Base-by-base conservation (phyloP, 2,888 invertebrate species). In the Cosmia pyralina region DNA sequence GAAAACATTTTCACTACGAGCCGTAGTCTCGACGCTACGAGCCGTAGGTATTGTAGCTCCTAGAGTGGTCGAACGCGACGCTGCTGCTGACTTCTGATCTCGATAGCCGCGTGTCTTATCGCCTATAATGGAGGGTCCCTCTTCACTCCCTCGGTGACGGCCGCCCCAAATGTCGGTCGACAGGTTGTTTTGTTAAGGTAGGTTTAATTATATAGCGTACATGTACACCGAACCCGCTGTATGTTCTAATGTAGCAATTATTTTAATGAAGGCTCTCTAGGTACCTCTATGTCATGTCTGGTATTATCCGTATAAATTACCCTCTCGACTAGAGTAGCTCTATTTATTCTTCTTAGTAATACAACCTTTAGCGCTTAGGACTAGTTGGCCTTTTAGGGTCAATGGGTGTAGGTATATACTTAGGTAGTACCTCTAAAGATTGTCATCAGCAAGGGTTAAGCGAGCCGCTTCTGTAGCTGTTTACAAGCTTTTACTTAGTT, bases 71-170 rank as follows among this genome's bases (percentile, higher is more conserved):
- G 50, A 63, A 50, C 73, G 38, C 44, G 65, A 50, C 19, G 69
- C 57, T 68, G 72, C 85, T 68, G 72, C 85, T 85, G 88, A 81
- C 80, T 86, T 80, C 81, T 84, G 85, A 84, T 84, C 84, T 88
- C 85, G 87, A 86, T 82, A 82, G 86, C 81, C 81, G 87, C 92
- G 92, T 92, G 91, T 88, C 91, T 91, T 92, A 91, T 92, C 91
- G 82, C 81, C 84, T 83, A 87, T 86, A 88, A 88, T 85, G 85
- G 86, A 88, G 90, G 84, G 86, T 74, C 76, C 84, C 84, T 77
- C 86, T 85, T 81, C 77, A 85, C 69, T 83, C 78, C 80, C 74
- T 72, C 77, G 76, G 69, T 38, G 52, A 48, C 65, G 38, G 65
- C 38, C 80, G 77, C 69, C 71, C 75, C 55, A 74, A 75, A 80